These are phyloP conservation scores for Tupaia chinensis DNA, from an alignment of 2,113 vertebrate species.

Conservation along the genomic window DNA sequence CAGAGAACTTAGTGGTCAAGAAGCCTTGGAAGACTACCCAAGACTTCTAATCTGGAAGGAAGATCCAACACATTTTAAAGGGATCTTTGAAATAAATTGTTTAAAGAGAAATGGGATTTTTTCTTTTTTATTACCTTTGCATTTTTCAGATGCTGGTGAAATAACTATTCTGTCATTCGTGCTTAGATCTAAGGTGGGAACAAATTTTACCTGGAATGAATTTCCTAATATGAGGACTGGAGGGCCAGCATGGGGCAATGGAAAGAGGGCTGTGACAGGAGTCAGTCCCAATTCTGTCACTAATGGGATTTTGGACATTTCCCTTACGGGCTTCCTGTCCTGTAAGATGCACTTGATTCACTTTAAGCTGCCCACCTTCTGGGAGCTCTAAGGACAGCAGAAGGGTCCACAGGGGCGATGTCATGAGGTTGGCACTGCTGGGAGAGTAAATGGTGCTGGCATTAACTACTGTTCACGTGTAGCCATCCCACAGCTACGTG, in stretches of 20 bases:
- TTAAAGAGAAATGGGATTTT: background rate
- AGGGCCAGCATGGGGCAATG: background rate
- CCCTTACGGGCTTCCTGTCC: background rate
- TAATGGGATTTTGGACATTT: background rate
- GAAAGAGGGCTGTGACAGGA: background rate
- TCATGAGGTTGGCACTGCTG: background rate
- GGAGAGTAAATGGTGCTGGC: accelerated
- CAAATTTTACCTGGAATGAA: background rate
- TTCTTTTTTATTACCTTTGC: conserved; percentile 5
- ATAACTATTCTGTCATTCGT: background rate
- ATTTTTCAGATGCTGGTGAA: background rate
- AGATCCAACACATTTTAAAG: background rate
- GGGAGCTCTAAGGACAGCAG: background rate
- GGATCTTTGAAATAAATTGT: background rate
- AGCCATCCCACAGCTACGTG: accelerated
- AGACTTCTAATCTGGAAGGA: background rate
- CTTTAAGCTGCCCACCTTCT: background rate
- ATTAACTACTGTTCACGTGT: accelerated
- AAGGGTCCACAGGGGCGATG: background rate
- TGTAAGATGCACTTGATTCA: background rate
- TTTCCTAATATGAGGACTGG: background rate
- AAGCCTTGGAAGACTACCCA: background rate
- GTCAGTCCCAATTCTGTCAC: background rate
- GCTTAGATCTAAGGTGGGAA: background rate
- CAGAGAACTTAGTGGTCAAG: background rate